Evolutionary conservation across 2,888 invertebrate species (phyloP), one percentile per base, ranked within the genome.

Genomic region (Cataglyphis altisquamis): DNA sequence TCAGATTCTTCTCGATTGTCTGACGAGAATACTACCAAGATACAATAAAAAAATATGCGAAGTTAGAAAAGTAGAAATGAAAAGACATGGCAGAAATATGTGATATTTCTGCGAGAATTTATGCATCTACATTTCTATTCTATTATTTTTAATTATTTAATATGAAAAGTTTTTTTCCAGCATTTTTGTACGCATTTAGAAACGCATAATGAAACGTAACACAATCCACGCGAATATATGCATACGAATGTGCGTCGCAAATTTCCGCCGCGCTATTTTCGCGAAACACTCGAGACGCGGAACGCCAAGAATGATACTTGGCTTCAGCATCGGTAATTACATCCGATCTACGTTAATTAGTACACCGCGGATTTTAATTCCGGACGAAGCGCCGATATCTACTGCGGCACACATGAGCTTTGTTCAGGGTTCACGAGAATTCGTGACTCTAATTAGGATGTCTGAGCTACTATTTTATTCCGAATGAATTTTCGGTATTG

Each of bases 311-410:
- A 83, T 85, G 83, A 86, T 84, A 78, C 86, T 83, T 74, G 64
- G 45, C 66, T 67, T 72, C 66, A 41, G 74, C 82, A 87, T 89
- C 81, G 85, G 83, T 89, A 89, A 89, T 89, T 89, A 89, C 86
- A 80, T 89, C 88, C 83, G 86, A 88, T 83, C 83, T 83, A 29
- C 83, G 86, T 88, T 90, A 90, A 90, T 90, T 90, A 90, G 87
- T 87, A 72, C 72, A 68, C 52, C 67, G 70, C 32, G 64, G 87
- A 84, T 86, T 87, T 90, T 85, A 87, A 85, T 84, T 75, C 73
- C 55, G 67, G 67, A 55, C 66, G 67, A 36, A 60, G 64, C 62
- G 48, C 80, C 83, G 68, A 67, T 70, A 70, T 68, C 82, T 64
- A 73, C 39, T 62, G 72, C 57, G 68, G 10, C 64, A 66, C 52